Evolutionary conservation across 2,797 vertebrate genomes (phyloP).

Genomic region (Mareca strepera): DNA sequence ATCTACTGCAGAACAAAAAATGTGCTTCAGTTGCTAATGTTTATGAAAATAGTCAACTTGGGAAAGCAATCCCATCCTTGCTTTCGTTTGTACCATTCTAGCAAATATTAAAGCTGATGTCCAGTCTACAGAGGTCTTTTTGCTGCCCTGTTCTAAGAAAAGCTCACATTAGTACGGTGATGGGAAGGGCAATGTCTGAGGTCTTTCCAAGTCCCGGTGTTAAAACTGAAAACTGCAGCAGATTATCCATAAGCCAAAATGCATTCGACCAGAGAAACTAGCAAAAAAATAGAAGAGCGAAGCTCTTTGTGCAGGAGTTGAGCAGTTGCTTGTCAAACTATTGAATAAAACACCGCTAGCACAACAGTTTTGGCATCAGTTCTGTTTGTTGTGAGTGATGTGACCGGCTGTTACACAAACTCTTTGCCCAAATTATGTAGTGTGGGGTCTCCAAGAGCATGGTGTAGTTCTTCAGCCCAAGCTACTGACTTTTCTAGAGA

Average conservation of each 20-base stretch:
- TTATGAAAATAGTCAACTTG: background rate
- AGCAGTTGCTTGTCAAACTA: background rate
- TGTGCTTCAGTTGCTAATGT: background rate
- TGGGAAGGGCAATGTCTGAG: background rate
- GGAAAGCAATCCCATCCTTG: background rate
- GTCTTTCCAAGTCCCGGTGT: background rate
- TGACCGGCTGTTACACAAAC: background rate
- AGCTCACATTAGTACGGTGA: background rate
- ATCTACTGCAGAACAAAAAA: background rate
- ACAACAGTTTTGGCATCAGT: background rate
- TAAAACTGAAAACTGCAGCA: background rate
- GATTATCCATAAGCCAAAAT: background rate
- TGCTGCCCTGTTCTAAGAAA: background rate
- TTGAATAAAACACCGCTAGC: background rate
- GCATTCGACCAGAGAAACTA: background rate
- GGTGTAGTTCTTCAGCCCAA: background rate
- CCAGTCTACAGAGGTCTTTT: background rate
- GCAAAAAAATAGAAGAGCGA: background rate
- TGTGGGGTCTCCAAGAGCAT: background rate
- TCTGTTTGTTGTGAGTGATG: background rate
- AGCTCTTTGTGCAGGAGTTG: background rate
- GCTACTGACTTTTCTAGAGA: background rate
- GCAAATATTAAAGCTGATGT: background rate
- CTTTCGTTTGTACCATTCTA: background rate
- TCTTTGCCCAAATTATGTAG: background rate